These are phyloP conservation scores for Tetramorium parvispinum DNA, from an alignment of 1,140 invertebrate species.

Conservation along the genomic window DNA sequence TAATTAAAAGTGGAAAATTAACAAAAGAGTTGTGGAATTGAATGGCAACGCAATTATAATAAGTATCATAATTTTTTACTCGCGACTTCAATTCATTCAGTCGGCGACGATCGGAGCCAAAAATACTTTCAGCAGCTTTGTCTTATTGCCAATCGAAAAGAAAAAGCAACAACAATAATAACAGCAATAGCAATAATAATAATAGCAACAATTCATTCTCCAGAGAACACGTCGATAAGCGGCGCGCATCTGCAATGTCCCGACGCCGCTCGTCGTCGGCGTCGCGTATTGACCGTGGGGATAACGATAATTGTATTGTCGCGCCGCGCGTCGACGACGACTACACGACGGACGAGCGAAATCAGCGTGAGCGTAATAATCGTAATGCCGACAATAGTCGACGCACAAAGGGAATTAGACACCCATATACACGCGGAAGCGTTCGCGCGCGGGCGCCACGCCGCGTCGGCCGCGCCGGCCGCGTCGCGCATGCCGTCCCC, in stretches of 20 bases:
- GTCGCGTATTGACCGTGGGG: constrained; percentile 59
- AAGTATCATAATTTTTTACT: neutral
- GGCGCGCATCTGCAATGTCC: constrained; percentile 19
- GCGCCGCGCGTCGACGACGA: constrained; percentile 43
- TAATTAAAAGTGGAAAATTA: neutral
- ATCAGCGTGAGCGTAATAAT: constrained; percentile 62
- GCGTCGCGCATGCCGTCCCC: constrained; percentile 32
- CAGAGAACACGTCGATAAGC: constrained; percentile 49
- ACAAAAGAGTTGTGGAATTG: neutral
- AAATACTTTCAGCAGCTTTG: neutral
- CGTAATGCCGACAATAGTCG: constrained; percentile 59
- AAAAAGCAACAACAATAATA: neutral
- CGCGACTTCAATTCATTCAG: neutral
- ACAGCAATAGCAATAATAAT: neutral
- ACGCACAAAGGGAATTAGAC: constrained; percentile 60
- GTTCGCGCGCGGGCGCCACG: neutral
- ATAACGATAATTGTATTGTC: constrained; percentile 62
- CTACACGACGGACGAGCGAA: constrained; percentile 50
- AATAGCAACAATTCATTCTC: constrained; percentile 41
- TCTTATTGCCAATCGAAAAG: neutral
- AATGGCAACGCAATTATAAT: neutral
- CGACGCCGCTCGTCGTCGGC: constrained; percentile 34
- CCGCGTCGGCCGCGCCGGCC: neutral
- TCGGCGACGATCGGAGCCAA: neutral
- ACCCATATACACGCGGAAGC: constrained; percentile 43